These are phyloP conservation scores for Pelagia noctiluca DNA, from an alignment of 30 jellyfish, hydroid and myxozoan species.

Conservation along the genomic window DNA sequence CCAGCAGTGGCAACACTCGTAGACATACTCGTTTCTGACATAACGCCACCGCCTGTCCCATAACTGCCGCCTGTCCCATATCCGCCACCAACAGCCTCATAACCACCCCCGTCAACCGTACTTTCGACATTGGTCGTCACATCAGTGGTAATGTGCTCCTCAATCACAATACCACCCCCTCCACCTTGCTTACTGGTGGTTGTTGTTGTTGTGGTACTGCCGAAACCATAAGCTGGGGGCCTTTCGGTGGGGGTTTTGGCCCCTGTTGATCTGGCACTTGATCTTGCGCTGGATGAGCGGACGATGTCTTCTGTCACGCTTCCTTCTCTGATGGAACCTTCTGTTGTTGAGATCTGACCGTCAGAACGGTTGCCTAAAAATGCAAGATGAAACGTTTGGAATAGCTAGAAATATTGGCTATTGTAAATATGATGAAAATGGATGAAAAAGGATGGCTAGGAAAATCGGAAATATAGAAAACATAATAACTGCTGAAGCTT, in stretches of 20 bases:
- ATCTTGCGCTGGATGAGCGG: constrained; percentile 52
- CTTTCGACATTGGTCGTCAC: constrained; percentile 46
- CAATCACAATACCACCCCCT: constrained; percentile 42
- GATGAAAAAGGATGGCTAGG: too few species aligned
- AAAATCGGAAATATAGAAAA: too few species aligned
- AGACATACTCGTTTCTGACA: background rate
- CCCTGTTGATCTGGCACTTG: constrained; percentile 59
- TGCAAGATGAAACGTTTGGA: background rate
- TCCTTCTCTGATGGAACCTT: constrained; percentile 23
- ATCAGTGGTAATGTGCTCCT: constrained; percentile 50
- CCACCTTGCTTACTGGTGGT: background rate
- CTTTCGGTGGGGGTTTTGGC: constrained; percentile 66
- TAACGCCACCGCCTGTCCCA: constrained; percentile 13
- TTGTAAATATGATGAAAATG: too few species aligned
- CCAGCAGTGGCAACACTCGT: constrained; percentile 2
- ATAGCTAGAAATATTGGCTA: too few species aligned
- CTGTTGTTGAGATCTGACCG: background rate
- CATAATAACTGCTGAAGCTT: too few species aligned
- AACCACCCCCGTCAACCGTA: constrained; percentile 29
- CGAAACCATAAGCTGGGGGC: constrained; percentile 65
- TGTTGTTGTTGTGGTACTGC: constrained; percentile 27
- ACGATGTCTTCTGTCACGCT: constrained; percentile 55
- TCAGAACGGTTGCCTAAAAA: background rate
- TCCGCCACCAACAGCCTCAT: constrained; percentile 9
- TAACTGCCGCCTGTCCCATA: background rate